Evolutionary conservation across 2,888 invertebrate species (phyloP).

Genomic region (Hirtodrosophila trivittata): DNA sequence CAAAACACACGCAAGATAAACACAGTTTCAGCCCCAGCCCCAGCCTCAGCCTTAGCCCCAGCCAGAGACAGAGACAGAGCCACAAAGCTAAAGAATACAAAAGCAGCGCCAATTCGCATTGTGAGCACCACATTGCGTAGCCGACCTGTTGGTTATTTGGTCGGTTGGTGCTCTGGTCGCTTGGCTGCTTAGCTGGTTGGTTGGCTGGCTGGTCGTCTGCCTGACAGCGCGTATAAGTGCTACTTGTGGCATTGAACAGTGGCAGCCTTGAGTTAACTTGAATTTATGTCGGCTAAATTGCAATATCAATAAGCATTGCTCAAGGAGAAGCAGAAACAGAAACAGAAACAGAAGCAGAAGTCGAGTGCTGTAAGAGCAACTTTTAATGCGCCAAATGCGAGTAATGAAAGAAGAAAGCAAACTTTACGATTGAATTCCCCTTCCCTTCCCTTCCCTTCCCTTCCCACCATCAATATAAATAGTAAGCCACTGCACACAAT

Average conservation of each 20-base stretch:
- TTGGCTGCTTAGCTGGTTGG: conserved; percentile 9
- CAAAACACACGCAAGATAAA: conserved; percentile 73
- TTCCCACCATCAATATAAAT: conserved; percentile 15
- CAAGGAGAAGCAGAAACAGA: too few relatives aligned
- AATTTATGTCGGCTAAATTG: conserved; percentile 66
- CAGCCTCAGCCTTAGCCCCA: neutral
- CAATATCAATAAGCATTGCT: conserved; percentile 69
- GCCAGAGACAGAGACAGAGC: conserved; percentile 5
- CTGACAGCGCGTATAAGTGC: conserved; percentile 44
- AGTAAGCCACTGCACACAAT: neutral
- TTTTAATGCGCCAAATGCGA: conserved; percentile 42
- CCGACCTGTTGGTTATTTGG: conserved; percentile 47
- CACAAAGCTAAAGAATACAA: conserved; percentile 42
- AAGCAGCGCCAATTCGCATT: conserved; percentile 38
- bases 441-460: too few relatives aligned
- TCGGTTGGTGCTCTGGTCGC: conserved; percentile 24
- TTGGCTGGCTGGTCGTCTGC: conserved; percentile 19
- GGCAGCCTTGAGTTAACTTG: conserved; percentile 18
- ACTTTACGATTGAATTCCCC: conserved; percentile 9
- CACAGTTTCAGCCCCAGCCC: conserved; percentile 29
- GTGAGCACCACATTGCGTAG: conserved; percentile 44
- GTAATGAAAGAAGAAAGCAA: conserved; percentile 19
- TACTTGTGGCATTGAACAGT: conserved; percentile 35
- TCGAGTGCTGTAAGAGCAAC: conserved; percentile 22
- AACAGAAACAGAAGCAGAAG: too few relatives aligned